These are phyloP conservation scores for Montipora efflorescens DNA, from an alignment of 64 coral and sea anemone species.

Conservation along the genomic window DNA sequence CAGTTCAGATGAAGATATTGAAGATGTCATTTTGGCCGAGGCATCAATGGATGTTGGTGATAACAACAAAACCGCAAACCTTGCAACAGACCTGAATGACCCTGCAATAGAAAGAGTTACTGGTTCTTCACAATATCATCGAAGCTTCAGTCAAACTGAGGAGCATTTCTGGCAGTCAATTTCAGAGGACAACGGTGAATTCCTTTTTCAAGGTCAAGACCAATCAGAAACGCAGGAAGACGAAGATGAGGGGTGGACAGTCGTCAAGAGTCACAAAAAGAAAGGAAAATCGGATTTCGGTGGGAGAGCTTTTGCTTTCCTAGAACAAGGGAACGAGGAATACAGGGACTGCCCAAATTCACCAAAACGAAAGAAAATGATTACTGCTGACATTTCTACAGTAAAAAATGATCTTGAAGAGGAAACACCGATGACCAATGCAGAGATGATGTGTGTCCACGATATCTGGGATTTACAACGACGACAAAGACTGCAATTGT, in stretches of 20 bases:
- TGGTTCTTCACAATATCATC: not conserved
- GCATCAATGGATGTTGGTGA: not conserved
- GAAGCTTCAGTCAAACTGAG: too few relatives aligned
- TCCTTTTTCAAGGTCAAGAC: constrained; percentile 13
- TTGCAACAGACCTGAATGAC: not conserved
- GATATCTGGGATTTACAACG: constrained; percentile 15
- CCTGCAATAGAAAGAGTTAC: not conserved
- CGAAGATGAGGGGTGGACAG: constrained; percentile 36
- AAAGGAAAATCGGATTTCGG: constrained; percentile 35
- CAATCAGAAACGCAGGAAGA: not conserved
- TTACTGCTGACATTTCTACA: constrained; percentile 22
- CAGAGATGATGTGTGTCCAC: not conserved
- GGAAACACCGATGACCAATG: not conserved
- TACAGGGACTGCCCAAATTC: not conserved
- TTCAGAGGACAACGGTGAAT: not conserved
- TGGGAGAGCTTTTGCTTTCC: too few relatives aligned
- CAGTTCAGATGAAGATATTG: not conserved
- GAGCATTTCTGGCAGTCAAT: not conserved
- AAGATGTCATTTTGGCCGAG: too few relatives aligned
- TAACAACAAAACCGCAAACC: not conserved
- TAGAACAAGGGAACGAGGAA: not conserved
- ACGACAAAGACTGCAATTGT: not conserved
- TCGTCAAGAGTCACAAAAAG: not conserved
- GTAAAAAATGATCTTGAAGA: constrained; percentile 16
- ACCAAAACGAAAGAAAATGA: not conserved